Evolutionary conservation across 2,797 vertebrate species (phyloP), one percentile per base, ranked within the genome.

Genomic region (Tympanoctomys barrerae): DNA sequence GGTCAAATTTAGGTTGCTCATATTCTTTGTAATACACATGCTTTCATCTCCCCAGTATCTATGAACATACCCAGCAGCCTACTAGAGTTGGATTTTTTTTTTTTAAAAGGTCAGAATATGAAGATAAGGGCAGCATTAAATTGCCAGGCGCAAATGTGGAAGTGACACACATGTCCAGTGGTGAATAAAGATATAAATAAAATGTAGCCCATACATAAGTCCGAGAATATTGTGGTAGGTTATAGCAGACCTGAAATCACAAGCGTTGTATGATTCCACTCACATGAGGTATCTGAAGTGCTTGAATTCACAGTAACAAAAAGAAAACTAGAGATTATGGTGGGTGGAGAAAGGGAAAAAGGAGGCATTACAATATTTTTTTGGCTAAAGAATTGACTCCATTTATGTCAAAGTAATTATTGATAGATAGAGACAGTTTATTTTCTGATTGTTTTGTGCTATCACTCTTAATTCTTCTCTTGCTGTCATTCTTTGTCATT

Each of bases 21-120:
- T 83, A 68, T 89, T 87, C 52, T 91, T 82, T 94, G 91, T 36
- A 24, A 7, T 84, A 75, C 42, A 79, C 80, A 89, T 77, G 24
- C 4, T 31, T 91, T 94, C 61, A 14, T 91, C 19, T 83, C 73
- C 77, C 5, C 16, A 77, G 2, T 71, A 46, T 75, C 7, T 71
- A 4, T 22, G n/a, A 21, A 75, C 12, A 39, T 42, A 39, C 28
- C 64, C 24, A 92, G 13, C 8, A 77, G 33, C 13, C 14, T 84
- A 22, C 10, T 26, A 2, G 46, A 9, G 26, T 18, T n/a, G 19
- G 26, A 71, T 64, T 31, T 49, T 81, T 64, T 31, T 49, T 81
- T 96, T 59, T 82, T 28, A 26, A 24, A 22, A 26, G 5, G 10
- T 91, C 36, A 94, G 81, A 79, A 89, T 83, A 46, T 80, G 24